Conservation (phyloP, 2,797 vertebrate genomes). For the Perdix hodgsoniae region DNA sequence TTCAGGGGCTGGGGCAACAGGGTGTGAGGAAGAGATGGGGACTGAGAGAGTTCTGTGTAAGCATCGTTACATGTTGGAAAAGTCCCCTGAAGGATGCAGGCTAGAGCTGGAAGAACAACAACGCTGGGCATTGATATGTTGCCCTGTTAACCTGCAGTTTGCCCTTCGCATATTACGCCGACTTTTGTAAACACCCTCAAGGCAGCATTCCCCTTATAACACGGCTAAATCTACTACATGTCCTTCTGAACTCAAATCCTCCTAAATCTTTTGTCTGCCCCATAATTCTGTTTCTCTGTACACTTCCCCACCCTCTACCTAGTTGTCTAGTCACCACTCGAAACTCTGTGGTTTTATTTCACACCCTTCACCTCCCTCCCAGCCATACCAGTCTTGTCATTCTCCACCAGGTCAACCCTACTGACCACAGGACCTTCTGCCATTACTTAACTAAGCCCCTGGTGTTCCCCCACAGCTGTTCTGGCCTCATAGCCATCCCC, state of each 20-base stretch:
- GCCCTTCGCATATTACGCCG: background rate
- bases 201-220: background rate
- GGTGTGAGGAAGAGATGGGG: fast-evolving
- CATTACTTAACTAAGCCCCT: background rate
- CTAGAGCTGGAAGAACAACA: background rate
- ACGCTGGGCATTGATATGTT: background rate
- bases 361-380: background rate
- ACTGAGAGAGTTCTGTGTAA: background rate
- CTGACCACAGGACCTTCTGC: background rate
- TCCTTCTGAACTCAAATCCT: background rate
- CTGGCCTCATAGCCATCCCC: background rate
- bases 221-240: background rate
- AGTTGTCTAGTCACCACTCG: background rate
- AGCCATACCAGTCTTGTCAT: background rate
- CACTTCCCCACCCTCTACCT: background rate
- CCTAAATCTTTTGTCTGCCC: background rate
- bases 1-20: background rate
- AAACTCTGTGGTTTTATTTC: background rate
- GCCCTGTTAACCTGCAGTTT: background rate
- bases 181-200: background rate
- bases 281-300: background rate
- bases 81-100: background rate
- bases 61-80: background rate
- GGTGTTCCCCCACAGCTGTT: background rate
- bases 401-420: background rate